Evolutionary conservation across 2,888 invertebrate genomes (phyloP).

Genomic region (Acronicta psi): DNA sequence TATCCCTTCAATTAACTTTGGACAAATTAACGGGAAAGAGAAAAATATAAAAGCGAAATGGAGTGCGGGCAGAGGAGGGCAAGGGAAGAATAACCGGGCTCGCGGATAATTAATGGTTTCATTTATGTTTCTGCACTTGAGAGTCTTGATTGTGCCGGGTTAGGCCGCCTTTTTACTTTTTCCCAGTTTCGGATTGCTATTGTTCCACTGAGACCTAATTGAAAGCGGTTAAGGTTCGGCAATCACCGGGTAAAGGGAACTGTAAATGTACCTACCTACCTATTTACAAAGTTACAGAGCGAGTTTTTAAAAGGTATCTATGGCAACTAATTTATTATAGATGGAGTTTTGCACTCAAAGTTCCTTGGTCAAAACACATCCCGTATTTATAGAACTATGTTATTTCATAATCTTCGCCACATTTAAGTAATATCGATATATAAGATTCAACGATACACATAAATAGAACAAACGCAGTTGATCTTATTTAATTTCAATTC

Average conservation of each 20-base stretch:
- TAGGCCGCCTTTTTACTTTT: constrained; percentile 78
- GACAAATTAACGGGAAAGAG: constrained; percentile 80
- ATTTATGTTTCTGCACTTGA: constrained; percentile 89
- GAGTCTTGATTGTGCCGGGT: constrained; percentile 85
- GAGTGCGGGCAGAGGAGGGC: constrained; percentile 62
- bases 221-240: constrained; percentile 75
- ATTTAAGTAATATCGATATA: too few relatives aligned
- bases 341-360: too few relatives aligned
- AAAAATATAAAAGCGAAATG: constrained; percentile 76
- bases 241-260: constrained; percentile 55
- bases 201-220: constrained; percentile 79
- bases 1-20: constrained; percentile 83
- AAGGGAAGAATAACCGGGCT: constrained; percentile 82
- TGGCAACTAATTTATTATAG: too few relatives aligned
- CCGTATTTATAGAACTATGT: too few relatives aligned
- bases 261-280: constrained; percentile 8
- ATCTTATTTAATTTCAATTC: constrained; percentile 16
- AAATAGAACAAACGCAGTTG: constrained; percentile 1
- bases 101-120: constrained; percentile 88
- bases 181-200: constrained; percentile 82
- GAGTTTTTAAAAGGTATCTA: too few relatives aligned
- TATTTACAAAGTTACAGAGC: background rate
- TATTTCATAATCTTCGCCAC: too few relatives aligned
- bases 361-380: too few relatives aligned
- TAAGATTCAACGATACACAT: too few relatives aligned